phyloP scores from a whole-genome alignment of 1,140 invertebrate species.

The Achatina immaculata region DNA sequence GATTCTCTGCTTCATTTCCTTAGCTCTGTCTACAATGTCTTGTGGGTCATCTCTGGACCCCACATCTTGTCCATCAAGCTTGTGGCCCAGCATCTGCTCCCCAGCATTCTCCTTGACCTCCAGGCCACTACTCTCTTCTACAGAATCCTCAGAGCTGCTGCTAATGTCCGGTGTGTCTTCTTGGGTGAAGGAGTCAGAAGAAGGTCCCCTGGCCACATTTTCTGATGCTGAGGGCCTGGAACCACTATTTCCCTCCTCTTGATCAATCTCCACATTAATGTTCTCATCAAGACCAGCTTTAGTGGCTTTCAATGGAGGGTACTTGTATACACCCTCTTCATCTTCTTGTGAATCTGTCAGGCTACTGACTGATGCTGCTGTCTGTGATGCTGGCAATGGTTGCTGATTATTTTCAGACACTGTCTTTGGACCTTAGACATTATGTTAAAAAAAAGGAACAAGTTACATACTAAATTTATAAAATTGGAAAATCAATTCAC shows the following conservation, averaged over 20 bases:
- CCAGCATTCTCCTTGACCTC: too few relatives aligned
- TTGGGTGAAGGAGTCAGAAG: neutral
- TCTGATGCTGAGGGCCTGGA: neutral
- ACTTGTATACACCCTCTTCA: conserved; percentile 16
- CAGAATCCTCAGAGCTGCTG: neutral
- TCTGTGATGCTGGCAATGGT: neutral
- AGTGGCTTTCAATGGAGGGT: conserved; percentile 20
- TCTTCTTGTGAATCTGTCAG: neutral
- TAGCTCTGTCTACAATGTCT: neutral
- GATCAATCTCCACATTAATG: conserved; percentile 22
- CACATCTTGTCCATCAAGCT: neutral
- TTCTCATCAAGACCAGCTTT: neutral
- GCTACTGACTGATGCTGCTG: neutral
- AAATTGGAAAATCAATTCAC: too few relatives aligned
- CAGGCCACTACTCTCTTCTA: neutral
- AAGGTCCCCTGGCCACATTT: neutral
- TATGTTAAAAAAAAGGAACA: neutral
- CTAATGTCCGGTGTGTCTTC: conserved; percentile 3
- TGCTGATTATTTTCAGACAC: neutral
- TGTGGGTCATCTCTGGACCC: neutral
- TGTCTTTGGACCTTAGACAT: neutral
- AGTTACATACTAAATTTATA: neutral
- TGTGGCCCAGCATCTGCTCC: neutral
- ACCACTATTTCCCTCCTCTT: conserved; percentile 10
- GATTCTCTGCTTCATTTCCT: neutral